A percentile compares a stretch with the other conserved stretches of the same genome.
These are phyloP conservation scores for Caenorhabditis briggsae DNA, from an alignment of 1,140 invertebrate species.

Conservation along the genomic window DNA sequence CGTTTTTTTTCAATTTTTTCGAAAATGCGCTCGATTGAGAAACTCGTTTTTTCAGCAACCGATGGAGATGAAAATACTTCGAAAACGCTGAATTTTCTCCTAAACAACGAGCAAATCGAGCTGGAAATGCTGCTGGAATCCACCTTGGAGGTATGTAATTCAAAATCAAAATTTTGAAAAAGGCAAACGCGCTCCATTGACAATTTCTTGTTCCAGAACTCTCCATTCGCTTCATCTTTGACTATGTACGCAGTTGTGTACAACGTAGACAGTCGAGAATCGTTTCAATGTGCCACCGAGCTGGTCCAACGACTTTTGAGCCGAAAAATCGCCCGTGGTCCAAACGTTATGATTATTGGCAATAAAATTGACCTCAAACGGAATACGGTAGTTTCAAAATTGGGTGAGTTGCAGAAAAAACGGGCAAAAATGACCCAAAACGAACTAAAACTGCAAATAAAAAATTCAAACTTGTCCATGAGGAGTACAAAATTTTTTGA, in stretches of 20 bases:
- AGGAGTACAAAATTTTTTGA: too few species aligned
- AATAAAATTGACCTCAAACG: conserved; percentile 36
- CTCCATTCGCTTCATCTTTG: conserved; percentile 16
- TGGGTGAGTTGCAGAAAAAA: background rate
- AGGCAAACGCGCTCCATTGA: background rate
- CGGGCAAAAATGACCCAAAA: too few species aligned
- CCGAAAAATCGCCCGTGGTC: conserved; percentile 16
- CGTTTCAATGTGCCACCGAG: background rate
- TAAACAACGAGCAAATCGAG: conserved; percentile 39
- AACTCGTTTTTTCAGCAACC: background rate
- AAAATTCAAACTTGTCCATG: too few species aligned
- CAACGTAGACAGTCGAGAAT: conserved; percentile 37
- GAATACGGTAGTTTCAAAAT: conserved; percentile 29
- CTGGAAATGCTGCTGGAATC: conserved; percentile 30
- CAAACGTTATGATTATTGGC: conserved; percentile 15
- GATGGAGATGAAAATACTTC: background rate
- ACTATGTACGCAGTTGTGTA: conserved; percentile 25
- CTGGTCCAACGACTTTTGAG: background rate
- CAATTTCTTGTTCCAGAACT: conserved; percentile 1
- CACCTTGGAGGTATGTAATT: background rate
- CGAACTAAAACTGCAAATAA: too few species aligned
- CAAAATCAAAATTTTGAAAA: too few species aligned
- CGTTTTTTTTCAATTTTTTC: too few species aligned
- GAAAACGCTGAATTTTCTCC: conserved; percentile 10
- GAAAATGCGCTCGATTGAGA: too few species aligned